Conservation (phyloP, 2,797 vertebrate species). For the Diglossa cyanea region DNA sequence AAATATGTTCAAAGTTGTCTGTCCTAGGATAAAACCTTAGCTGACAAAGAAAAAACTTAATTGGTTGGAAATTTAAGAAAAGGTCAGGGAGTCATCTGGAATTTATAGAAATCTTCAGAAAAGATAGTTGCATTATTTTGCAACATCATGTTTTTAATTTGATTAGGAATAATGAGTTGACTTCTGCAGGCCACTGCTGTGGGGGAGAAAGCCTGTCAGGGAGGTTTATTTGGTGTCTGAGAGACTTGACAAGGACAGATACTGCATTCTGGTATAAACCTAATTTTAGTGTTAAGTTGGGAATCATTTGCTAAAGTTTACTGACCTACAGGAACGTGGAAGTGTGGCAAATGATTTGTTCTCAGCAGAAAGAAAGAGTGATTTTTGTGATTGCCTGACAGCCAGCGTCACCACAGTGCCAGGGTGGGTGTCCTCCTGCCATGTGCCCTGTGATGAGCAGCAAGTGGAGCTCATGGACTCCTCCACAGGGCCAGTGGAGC, state of each 20-base stretch:
- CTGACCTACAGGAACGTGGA: background rate
- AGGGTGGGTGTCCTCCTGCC: fast-evolving
- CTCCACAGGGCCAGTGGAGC: fast-evolving
- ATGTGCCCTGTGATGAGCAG: fast-evolving
- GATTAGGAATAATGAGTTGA: background rate
- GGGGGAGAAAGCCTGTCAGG: background rate
- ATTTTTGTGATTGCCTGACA: background rate
- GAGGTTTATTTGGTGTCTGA: background rate
- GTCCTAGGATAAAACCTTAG: background rate
- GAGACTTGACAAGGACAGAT: background rate
- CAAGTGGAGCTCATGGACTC: fast-evolving
- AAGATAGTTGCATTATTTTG: background rate
- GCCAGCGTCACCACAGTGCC: fast-evolving
- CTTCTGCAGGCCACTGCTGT: background rate
- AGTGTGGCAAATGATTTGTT: background rate
- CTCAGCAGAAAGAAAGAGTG: background rate
- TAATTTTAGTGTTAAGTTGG: background rate
- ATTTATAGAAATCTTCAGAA: background rate
- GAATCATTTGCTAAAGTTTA: background rate
- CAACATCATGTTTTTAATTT: background rate
- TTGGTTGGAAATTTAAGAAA: background rate
- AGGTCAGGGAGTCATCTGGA: background rate
- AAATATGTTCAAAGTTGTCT: background rate
- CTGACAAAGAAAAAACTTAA: background rate
- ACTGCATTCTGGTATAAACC: background rate